Conservation (phyloP, 2,113 vertebrate genomes). For the Micronycteris hirsuta region DNA sequence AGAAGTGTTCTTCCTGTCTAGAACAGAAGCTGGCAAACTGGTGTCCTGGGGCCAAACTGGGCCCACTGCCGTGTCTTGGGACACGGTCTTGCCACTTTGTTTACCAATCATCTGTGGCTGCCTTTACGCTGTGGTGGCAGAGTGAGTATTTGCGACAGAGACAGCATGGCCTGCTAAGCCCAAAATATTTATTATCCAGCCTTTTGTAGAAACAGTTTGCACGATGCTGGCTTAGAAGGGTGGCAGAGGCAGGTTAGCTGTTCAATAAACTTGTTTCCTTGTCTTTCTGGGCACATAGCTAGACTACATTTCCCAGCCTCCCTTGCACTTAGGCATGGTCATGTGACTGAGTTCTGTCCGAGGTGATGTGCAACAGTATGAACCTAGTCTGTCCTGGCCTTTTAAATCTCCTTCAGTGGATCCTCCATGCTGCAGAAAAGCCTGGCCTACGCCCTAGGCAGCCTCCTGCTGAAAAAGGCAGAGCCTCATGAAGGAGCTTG, state of each 20-base stretch:
- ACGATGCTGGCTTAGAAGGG: neutral
- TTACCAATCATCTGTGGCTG: neutral
- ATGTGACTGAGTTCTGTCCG: neutral
- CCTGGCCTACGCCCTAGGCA: neutral
- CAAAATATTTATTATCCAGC: neutral
- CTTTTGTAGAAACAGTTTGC: neutral
- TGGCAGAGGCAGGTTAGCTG: neutral
- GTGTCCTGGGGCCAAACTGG: neutral
- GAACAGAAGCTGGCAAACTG: neutral
- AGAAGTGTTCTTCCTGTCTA: neutral
- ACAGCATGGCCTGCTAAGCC: neutral
- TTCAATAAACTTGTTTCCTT: neutral
- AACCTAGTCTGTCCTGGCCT: neutral
- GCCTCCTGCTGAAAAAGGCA: neutral
- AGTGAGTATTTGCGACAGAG: neutral
- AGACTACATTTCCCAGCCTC: conserved; percentile 19
- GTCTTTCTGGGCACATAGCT: neutral
- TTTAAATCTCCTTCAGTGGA: neutral
- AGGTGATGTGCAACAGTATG: neutral
- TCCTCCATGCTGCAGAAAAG: neutral
- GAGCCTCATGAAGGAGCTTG: neutral
- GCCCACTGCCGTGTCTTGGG: neutral
- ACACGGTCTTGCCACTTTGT: neutral
- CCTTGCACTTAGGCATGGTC: neutral
- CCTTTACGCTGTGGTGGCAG: neutral